Evolutionary conservation across 2,888 invertebrate species (phyloP).

Genomic region (Eristalis tenax): DNA sequence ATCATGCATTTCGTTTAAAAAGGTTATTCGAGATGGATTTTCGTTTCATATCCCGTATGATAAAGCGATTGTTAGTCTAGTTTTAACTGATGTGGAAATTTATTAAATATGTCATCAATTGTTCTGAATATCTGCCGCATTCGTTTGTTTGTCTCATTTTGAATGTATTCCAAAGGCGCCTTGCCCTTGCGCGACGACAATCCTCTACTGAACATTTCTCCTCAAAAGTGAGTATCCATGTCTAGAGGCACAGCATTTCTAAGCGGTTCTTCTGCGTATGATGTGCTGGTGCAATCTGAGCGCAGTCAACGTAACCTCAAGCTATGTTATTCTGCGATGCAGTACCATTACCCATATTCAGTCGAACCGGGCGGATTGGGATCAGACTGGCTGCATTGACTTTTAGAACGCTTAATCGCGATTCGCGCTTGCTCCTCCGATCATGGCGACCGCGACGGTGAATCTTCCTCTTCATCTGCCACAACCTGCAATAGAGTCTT

Average conservation of each 20-base stretch:
- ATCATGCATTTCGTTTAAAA: background rate
- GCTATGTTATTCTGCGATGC: constrained; percentile 14
- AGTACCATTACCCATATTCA: constrained; percentile 10
- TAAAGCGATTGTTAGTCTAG: no score
- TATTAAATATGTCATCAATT: no score
- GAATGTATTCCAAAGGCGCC: background rate
- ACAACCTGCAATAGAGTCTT: constrained; percentile 35
- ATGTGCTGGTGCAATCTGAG: constrained; percentile 27
- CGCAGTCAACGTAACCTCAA: constrained; percentile 3
- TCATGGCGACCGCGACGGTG: constrained; percentile 16
- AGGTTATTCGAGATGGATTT: background rate
- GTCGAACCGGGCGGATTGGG: constrained; percentile 13
- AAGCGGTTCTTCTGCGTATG: constrained; percentile 16
- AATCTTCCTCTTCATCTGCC: constrained; percentile 15
- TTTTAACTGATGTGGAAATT: no score
- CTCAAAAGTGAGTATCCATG: constrained; percentile 5
- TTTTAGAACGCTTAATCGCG: constrained; percentile 40
- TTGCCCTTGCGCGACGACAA: background rate
- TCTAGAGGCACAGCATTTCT: constrained; percentile 28
- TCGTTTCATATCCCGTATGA: background rate
- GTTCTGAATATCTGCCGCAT: no score
- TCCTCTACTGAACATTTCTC: constrained; percentile 12
- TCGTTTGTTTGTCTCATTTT: background rate
- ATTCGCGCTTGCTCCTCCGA: constrained; percentile 21
- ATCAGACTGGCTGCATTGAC: constrained; percentile 33